These are phyloP conservation scores for Celastrina argiolus DNA, from an alignment of 2,888 invertebrate genomes.

Conservation along the genomic window DNA sequence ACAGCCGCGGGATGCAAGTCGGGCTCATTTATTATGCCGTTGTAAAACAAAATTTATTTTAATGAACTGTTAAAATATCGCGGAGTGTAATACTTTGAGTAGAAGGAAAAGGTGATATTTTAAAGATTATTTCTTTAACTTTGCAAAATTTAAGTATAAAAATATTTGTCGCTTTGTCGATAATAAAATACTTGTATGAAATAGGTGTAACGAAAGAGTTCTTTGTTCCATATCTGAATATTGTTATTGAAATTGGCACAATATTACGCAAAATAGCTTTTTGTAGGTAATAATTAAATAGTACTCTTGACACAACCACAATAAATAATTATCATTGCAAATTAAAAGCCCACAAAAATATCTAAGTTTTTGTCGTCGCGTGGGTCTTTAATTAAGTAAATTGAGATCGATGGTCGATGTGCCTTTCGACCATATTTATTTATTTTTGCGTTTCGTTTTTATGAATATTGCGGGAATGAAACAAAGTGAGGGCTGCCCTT, in stretches of 20 bases:
- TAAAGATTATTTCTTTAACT: not conserved
- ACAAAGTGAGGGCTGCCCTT: constrained; percentile 13
- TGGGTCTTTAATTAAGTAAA: constrained; percentile 15
- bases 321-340: not conserved
- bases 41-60: constrained; percentile 9
- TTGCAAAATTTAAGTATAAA: not conserved
- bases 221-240: too few relatives aligned
- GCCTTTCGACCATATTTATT: constrained; percentile 8
- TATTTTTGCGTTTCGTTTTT: constrained; percentile 9
- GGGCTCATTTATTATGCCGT: constrained; percentile 3
- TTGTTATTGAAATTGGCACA: too few relatives aligned
- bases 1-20: not conserved
- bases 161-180: not conserved
- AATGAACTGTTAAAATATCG: constrained; percentile 13
- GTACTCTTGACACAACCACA: not conserved
- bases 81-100: not conserved
- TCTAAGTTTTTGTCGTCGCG: not conserved
- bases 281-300: too few relatives aligned
- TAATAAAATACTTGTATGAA: too few relatives aligned
- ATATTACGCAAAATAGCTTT: too few relatives aligned
- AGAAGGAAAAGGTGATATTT: not conserved
- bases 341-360: not conserved
- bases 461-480: constrained; percentile 18
- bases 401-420: constrained; percentile 12
- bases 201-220: too few relatives aligned